phyloP scores from a whole-genome alignment of 2,113 vertebrate genomes.

The Cisticola juncidis region DNA sequence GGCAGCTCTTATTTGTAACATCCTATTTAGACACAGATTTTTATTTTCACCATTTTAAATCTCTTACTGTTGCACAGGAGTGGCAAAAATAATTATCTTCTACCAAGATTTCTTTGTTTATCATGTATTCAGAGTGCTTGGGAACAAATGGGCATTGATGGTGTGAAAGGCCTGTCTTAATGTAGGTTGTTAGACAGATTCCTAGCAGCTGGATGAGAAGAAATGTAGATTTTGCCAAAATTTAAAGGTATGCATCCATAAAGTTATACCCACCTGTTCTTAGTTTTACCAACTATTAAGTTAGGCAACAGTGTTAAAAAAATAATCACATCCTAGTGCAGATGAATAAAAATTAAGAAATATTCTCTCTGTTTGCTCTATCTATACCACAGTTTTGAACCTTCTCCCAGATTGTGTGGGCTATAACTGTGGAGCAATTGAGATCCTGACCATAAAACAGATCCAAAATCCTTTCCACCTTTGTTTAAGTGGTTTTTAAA shows the following conservation, averaged over 20 bases:
- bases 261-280: not conserved
- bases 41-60: not conserved
- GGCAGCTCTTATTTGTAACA: not conserved
- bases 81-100: not conserved
- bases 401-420: not conserved
- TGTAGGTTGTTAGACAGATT: not conserved
- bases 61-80: not conserved
- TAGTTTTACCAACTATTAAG: not conserved
- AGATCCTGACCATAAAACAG: not conserved
- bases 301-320: not conserved
- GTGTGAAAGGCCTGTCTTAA: not conserved
- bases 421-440: rapidly evolving
- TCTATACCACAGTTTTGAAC: not conserved
- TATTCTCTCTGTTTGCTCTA: not conserved
- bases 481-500: not conserved
- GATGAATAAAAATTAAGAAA: not conserved
- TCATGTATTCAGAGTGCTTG: not conserved
- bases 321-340: not conserved
- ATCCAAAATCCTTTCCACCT: not conserved
- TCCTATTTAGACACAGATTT: not conserved
- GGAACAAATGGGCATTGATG: not conserved
- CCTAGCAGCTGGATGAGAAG: not conserved
- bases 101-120: not conserved
- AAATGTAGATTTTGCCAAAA: not conserved
- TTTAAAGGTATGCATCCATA: not conserved